A percentile compares a stretch with the other conserved stretches of the same genome.
Conservation (phyloP, 2,113 vertebrate genomes). For the Esox niger region DNA sequence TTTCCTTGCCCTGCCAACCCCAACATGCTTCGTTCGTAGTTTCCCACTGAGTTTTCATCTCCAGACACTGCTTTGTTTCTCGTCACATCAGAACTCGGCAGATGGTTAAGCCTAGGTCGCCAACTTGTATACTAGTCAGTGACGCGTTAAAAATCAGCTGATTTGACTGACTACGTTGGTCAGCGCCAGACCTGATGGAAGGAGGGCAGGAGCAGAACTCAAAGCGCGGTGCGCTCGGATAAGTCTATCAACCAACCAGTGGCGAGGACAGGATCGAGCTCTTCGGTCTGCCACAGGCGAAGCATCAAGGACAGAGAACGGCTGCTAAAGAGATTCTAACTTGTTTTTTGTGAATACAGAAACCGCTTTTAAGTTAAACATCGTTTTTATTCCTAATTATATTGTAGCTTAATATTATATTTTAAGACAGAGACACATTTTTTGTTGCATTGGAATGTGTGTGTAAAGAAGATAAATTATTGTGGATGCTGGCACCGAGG, state of each 20-base stretch:
- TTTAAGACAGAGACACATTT: background rate
- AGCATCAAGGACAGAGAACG: background rate
- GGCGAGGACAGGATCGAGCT: constrained; percentile 16
- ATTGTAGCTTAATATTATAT: background rate
- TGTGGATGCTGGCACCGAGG: constrained; percentile 32
- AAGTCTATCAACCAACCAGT: too few species aligned
- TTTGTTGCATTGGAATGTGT: constrained; percentile 34
- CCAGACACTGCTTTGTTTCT: constrained; percentile 24
- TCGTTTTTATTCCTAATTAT: background rate
- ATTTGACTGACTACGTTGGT: constrained; percentile 51
- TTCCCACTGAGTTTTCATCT: background rate
- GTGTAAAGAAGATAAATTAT: constrained; percentile 47
- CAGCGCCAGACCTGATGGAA: constrained; percentile 66
- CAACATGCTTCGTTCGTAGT: background rate
- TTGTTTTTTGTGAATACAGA: background rate
- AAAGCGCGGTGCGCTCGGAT: constrained; percentile 38
- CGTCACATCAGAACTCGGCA: constrained; percentile 37
- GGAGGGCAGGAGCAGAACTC: constrained; percentile 42
- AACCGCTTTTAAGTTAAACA: too few species aligned
- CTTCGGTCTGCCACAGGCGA: constrained; percentile 6
- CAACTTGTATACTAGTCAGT: constrained; percentile 34
- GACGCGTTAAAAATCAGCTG: constrained; percentile 68
- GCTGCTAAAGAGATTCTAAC: background rate
- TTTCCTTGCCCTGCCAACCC: background rate
- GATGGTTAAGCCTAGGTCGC: constrained; percentile 69